Evolutionary conservation across 1,140 invertebrate species (phyloP), one percentile per base, ranked within the genome.

Genomic region (Cyphomyrmex costatus): DNA sequence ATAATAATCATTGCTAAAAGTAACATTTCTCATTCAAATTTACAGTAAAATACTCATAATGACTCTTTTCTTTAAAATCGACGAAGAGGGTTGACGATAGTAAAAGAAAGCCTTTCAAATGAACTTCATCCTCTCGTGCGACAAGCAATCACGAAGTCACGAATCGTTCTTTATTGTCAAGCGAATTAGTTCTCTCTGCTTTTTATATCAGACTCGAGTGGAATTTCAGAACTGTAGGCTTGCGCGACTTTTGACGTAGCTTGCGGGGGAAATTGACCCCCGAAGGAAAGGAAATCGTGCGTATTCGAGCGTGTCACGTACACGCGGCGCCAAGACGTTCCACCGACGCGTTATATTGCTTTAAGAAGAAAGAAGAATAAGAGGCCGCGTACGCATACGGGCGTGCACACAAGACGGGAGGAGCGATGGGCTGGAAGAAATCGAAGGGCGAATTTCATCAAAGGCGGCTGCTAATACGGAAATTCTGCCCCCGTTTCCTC

Each of bases 381-480:
- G 33, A 84, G 65, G 33, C 46, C 24, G 65, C 21, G 65, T 27
- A 66, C 61, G 77, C 79, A 71, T 46, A 60, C 53, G 61, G 24
- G 63, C 27, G 70, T 83, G 66, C 33, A 71, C 24, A 21, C 36
- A 63, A 71, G 51, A 33, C 74, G 36, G 51, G 51, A 53, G n/a
- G 51, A 60, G 85, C 85, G 74, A 88, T 88, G 73, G 70, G 24
- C 24, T 68, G 87, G 85, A 88, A 88, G 77, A 60, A 86, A 87
- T 79, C 80, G 63, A 85, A 84, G 86, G 70, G 66, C 86, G 53
- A 76, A 76, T 89, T 89, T 88, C 68, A 86, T 86, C 85, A 70
- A 82, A 61, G 68, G 21, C 79, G 53, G 36, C 68, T 83, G 79
- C 36, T 83, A 83, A 83, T 83, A 74, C 79, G 42, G n/a, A 83